Evolutionary conservation across 1,140 invertebrate genomes (phyloP), one percentile per base, ranked within the genome.

Genomic region (Magallana ariakensis): DNA sequence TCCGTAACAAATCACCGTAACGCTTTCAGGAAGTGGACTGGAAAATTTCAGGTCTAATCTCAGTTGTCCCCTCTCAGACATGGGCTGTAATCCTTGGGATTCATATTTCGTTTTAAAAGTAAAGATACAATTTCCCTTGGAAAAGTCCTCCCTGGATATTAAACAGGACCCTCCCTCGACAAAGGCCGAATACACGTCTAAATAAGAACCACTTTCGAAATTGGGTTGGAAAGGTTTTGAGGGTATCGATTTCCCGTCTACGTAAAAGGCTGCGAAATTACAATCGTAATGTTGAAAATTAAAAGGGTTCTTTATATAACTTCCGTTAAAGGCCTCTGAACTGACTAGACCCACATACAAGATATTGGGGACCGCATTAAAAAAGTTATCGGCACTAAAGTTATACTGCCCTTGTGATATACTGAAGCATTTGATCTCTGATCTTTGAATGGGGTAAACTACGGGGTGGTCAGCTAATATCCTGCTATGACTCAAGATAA

Each of bases 241-340:
- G 54, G 33, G 81, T 33, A 83, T 53, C 33, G 81, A 83, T 56
- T 83, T 83, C 16, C 81, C 81, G 46, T 83, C 81, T 0, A 83
- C 81, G 54, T 55, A 56, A 53, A 83, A 83, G 15, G 81, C 81
- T 13, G 10, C 81, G 54, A 83, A 83, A 56, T 83, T 83, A 83
- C 81, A 83, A 54, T 83, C 16, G 46, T 83, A 83, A 83, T 83
- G 81, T 83, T 83, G 81, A n/a, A 83, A 55, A 56, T 83, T 83
- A 53, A 56, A 83, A 10, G 81, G 81, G 81, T n/a, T 54, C 33
- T 54, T 83, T 55, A 13, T 54, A 83, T 83, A 83, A 56, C 10
- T 83, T n/a, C 81, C 81, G 19, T n/a, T 83, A n/a, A 9, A 83
- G 7, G 46, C 33, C 22, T 54, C 33, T n/a, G 81, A 46, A 9